Evolutionary conservation across 2,797 vertebrate genomes (phyloP), one percentile per base, ranked within the genome.

Genomic region (Craterocephalus amniculus): DNA sequence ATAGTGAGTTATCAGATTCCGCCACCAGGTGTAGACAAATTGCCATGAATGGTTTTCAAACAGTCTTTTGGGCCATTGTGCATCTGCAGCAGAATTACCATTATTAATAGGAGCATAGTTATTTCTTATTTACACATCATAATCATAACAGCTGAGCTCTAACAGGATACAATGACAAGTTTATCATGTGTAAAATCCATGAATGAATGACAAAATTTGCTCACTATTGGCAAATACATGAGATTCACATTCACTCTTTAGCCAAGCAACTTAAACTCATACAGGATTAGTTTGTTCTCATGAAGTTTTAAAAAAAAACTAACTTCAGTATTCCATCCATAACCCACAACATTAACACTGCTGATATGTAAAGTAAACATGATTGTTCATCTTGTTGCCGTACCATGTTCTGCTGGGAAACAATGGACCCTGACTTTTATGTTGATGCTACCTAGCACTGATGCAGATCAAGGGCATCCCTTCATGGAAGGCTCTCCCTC

Each of bases 21-120:
- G 24, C 52, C 40, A 43, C 49, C 22, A 75, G 77, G 38, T 58
- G 66, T 72, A 51, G 72, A 66, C 60, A 68, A 60, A 67, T 12
- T 57, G 1, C 14, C 40, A 31, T 66, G 10, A 67, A 26, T 60
- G 26, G 74, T 22, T 24, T 6, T 20, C 10, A 38, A 18, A n/a
- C 14, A 10, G 29, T 34, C n/a, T 24, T 27, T 24, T 40, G 24
- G 36, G 14, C 38, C 14, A 40, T 40, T 40, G 38, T 40, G 43
- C 43, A 14, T 27, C 13, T 24, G 1, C 18, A 22, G 22, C 20
- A 43, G 52, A n/a, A n/a, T n/a, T n/a, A n/a, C n/a, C n/a, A n/a
- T n/a, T 13, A 49, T 61, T 29, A 62, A 48, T 40, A 57, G 16
- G 20, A 20, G 43, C 43, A 20, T 9, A 26, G 35, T 1, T 45